These are phyloP conservation scores for Oscheius sp. DNA, from an alignment of 2,888 invertebrate species.

Conservation along the genomic window DNA sequence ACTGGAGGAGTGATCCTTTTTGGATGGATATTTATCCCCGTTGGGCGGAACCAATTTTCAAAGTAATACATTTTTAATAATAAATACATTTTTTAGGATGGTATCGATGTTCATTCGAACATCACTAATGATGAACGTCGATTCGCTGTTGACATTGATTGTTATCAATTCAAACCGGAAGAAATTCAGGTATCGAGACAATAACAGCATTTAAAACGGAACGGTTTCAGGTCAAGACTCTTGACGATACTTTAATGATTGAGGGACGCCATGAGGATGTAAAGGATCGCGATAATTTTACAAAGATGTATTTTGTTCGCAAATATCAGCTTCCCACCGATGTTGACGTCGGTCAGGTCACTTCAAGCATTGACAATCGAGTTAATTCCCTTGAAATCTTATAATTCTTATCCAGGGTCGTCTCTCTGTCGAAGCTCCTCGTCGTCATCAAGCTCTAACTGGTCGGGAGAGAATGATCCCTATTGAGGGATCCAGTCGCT, in stretches of 20 bases:
- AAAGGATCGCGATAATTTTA: slow-evolving; percentile 65
- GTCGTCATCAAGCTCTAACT: slow-evolving; percentile 55
- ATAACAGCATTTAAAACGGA: neutral
- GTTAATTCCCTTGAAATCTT: too few relatives aligned
- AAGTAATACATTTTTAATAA: slow-evolving; percentile 24
- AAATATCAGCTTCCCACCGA: slow-evolving; percentile 69
- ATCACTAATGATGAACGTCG: slow-evolving; percentile 62
- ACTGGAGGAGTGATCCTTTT: slow-evolving; percentile 68
- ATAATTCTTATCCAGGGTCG: slow-evolving; percentile 66
- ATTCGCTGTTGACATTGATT: slow-evolving; percentile 68
- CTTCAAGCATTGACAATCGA: slow-evolving; percentile 61
- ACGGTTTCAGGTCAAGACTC: slow-evolving; percentile 59
- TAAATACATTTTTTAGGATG: slow-evolving; percentile 51
- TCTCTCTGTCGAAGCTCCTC: slow-evolving; percentile 66
- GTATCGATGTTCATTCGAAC: slow-evolving; percentile 64
- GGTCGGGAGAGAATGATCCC: slow-evolving; percentile 65
- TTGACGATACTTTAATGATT: slow-evolving; percentile 68
- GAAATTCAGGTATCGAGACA: slow-evolving; percentile 59
- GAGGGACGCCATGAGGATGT: slow-evolving; percentile 69
- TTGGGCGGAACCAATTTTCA: slow-evolving; percentile 68
- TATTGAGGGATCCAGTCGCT: slow-evolving; percentile 59
- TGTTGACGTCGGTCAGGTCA: slow-evolving; percentile 61
- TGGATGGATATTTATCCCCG: slow-evolving; percentile 67
- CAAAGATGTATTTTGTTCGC: slow-evolving; percentile 68
- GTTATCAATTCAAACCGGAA: slow-evolving; percentile 69